Conservation (phyloP, 2,797 vertebrate genomes). For the Lithobates pipiens region DNA sequence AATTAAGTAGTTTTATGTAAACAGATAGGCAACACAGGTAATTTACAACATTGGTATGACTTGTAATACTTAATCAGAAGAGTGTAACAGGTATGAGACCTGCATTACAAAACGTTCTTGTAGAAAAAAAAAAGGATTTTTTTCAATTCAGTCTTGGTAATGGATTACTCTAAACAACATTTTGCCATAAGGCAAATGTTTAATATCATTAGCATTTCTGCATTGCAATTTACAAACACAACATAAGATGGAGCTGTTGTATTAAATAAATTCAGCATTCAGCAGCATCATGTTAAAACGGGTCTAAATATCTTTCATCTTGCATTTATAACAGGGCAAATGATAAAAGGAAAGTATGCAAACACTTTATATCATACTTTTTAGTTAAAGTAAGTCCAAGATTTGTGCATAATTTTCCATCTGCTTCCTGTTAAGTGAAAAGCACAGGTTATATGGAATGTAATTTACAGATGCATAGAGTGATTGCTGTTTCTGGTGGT, state of each 20-base stretch:
- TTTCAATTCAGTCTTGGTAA: too few relatives aligned
- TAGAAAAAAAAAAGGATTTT: too few relatives aligned
- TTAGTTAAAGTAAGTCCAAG: not conserved
- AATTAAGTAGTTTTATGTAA: too few relatives aligned
- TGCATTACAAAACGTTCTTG: too few relatives aligned
- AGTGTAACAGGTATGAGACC: too few relatives aligned
- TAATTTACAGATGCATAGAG: not conserved
- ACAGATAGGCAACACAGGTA: too few relatives aligned
- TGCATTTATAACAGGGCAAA: not conserved
- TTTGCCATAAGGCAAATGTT: not conserved
- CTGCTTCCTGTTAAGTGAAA: conserved; percentile 5
- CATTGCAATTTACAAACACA: conserved; percentile 20
- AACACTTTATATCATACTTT: conserved; percentile 8
- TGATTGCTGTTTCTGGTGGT: not conserved
- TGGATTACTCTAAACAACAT: too few relatives aligned
- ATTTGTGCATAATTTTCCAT: conserved; percentile 32
- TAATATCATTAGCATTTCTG: not conserved
- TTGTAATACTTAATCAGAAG: too few relatives aligned
- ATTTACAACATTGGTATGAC: too few relatives aligned
- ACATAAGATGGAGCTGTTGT: conserved; percentile 46
- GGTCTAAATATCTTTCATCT: not conserved
- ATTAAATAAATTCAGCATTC: not conserved
- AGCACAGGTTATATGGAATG: not conserved
- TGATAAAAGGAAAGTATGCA: conserved; percentile 25
- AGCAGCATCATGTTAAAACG: not conserved